Evolutionary conservation across 2,888 invertebrate genomes (phyloP).

Genomic region (Eueremaeus valkanovi): DNA sequence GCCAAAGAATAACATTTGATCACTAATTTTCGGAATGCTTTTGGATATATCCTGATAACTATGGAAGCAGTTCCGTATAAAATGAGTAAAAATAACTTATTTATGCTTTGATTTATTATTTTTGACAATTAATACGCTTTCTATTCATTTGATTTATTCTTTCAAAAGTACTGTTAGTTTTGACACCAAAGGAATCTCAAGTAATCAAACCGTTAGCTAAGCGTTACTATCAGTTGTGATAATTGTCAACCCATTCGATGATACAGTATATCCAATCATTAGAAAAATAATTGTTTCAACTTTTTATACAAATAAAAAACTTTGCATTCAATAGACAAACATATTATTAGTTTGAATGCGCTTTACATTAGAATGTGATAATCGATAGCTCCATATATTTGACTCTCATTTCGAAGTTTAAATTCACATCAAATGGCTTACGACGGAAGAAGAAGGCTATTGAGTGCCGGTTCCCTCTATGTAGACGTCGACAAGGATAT

Average conservation of each 20-base stretch:
- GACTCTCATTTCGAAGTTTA: background rate
- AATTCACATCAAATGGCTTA: background rate
- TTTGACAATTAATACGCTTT: no score
- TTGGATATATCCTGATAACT: no score
- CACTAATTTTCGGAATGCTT: no score
- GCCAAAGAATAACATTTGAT: no score
- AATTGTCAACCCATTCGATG: constrained; percentile 24
- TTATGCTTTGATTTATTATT: no score
- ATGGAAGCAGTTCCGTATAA: no score
- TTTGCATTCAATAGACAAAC: background rate
- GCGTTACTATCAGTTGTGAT: constrained; percentile 11
- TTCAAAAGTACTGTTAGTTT: background rate
- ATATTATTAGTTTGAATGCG: background rate
- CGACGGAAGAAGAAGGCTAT: constrained; percentile 4
- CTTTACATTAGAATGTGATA: background rate
- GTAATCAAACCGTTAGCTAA: background rate
- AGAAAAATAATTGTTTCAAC: background rate
- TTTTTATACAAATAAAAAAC: background rate
- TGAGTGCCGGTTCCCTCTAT: constrained; percentile 31
- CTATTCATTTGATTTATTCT: no score
- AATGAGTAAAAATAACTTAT: no score
- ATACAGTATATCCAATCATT: background rate
- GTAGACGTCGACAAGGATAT: constrained; percentile 21
- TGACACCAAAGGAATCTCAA: background rate
- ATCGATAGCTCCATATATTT: background rate